Evolutionary conservation across 1,140 invertebrate genomes (phyloP).

Genomic region (Chironomus striatipennis): DNA sequence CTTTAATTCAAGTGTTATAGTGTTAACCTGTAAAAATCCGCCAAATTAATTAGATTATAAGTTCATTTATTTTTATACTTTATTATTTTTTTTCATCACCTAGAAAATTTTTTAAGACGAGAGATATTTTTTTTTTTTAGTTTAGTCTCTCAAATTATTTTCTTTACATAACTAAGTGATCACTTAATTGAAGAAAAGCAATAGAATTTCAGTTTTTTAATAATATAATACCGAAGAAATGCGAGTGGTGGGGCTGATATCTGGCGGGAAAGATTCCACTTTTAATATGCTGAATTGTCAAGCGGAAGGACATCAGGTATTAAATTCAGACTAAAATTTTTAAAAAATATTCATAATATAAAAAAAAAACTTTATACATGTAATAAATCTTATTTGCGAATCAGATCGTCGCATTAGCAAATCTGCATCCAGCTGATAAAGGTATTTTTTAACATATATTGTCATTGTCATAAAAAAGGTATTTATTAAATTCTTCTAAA

Average conservation of each 20-base stretch:
- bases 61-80: not conserved
- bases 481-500: slow-evolving; percentile 26
- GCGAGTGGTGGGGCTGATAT: slow-evolving; percentile 83
- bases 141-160: not conserved
- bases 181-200: not conserved
- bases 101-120: not conserved
- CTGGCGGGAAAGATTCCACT: slow-evolving; percentile 98
- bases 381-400: not conserved
- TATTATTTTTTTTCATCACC: not conserved
- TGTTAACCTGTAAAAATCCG: not conserved
- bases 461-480: no score
- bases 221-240: slow-evolving; percentile 44
- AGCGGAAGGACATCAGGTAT: slow-evolving; percentile 76
- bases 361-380: not conserved
- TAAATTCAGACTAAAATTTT: no score
- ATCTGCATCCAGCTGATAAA: slow-evolving; percentile 80
- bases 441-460: no score
- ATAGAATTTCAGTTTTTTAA: slow-evolving; percentile 12
- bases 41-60: not conserved
- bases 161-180: not conserved
- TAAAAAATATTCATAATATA: no score
- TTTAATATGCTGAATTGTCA: slow-evolving; percentile 98
- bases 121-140: slow-evolving; percentile 2
- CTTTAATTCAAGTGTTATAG: not conserved
- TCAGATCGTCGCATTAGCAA: slow-evolving; percentile 85